These are phyloP conservation scores for Ibycter americanus DNA, from an alignment of 2,797 vertebrate species.

Conservation along the genomic window DNA sequence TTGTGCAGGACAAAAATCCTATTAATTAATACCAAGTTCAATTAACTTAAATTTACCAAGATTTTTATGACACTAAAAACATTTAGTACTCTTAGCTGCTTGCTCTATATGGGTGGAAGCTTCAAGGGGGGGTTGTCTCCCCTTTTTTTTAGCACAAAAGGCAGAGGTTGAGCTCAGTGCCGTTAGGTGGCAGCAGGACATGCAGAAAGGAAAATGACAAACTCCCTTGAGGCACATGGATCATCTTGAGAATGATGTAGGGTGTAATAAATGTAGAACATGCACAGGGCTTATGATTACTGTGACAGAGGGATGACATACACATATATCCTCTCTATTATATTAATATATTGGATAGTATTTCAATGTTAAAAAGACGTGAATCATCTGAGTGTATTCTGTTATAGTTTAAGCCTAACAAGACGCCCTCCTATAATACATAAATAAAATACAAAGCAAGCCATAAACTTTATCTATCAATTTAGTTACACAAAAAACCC, in stretches of 20 bases:
- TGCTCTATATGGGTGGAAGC: background rate
- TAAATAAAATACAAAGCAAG: background rate
- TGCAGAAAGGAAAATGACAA: background rate
- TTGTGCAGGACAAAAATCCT: background rate
- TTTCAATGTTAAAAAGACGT: background rate
- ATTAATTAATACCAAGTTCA: background rate
- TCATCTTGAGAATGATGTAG: background rate
- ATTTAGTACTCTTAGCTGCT: background rate
- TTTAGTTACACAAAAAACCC: background rate
- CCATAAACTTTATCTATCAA: background rate
- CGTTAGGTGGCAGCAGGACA: constrained; percentile 21
- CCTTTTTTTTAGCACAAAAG: background rate
- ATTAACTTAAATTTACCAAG: background rate
- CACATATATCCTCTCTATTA: background rate
- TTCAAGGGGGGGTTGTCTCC: background rate
- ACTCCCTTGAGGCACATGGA: background rate
- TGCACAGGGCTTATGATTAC: background rate
- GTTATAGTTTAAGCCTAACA: background rate
- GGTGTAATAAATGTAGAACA: background rate
- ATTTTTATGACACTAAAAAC: background rate
- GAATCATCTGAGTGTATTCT: background rate
- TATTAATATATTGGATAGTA: background rate
- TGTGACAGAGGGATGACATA: background rate
- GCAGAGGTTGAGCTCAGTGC: background rate
- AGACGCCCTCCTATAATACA: background rate